Percentiles rank a stretch among this genome's conserved stretches.
These are phyloP conservation scores for Labia minor DNA, from an alignment of 2,888 invertebrate species.

Conservation along the genomic window DNA sequence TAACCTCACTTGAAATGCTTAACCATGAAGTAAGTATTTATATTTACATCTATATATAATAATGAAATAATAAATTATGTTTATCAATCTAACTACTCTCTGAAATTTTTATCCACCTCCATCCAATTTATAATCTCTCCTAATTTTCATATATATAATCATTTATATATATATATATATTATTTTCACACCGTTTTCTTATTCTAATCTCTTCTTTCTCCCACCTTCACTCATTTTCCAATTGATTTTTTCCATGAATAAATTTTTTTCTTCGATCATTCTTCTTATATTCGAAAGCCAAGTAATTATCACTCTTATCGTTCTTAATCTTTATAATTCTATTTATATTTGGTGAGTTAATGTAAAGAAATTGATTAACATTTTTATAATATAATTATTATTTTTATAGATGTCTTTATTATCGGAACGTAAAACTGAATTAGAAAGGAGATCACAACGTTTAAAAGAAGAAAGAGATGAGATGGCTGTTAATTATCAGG, in stretches of 20 bases:
- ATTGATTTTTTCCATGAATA: too few species aligned
- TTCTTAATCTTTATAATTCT: not conserved
- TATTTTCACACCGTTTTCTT: too few species aligned
- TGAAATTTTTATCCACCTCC: too few species aligned
- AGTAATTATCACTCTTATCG: not conserved
- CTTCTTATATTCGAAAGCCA: too few species aligned
- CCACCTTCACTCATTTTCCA: too few species aligned
- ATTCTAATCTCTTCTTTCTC: too few species aligned
- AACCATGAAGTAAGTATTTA: slow-evolving; percentile 58
- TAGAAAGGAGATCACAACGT: slow-evolving; percentile 68
- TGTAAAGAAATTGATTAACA: not conserved
- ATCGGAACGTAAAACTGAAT: slow-evolving; percentile 68
- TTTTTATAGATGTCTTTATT: slow-evolving; percentile 58
- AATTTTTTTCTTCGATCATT: too few species aligned
- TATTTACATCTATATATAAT: not conserved
- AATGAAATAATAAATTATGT: slow-evolving; percentile 18
- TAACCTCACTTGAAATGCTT: slow-evolving; percentile 76
- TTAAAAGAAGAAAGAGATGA: slow-evolving; percentile 71
- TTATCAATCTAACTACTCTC: slow-evolving; percentile 15
- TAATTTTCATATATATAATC: too few species aligned
- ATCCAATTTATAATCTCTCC: too few species aligned
- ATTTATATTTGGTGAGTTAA: not conserved
- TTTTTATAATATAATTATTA: not conserved
- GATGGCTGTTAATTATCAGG: slow-evolving; percentile 69
- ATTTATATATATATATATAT: too few species aligned